phyloP scores from a whole-genome alignment of 2,113 vertebrate genomes.

The Cricetomys ansorgei region DNA sequence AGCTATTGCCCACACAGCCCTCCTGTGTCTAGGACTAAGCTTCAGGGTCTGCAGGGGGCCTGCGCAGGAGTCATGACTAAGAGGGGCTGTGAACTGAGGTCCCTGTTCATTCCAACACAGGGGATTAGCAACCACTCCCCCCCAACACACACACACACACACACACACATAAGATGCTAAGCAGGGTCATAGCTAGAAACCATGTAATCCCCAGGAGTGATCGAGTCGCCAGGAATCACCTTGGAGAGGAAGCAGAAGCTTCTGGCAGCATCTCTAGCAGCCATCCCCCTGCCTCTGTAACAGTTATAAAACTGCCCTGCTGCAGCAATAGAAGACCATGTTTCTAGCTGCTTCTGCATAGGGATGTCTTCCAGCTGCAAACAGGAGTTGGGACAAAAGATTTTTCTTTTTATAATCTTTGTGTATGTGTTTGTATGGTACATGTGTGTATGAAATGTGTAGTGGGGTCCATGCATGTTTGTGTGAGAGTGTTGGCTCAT shows the following conservation, averaged over 20 bases:
- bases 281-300: neutral
- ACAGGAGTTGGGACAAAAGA: neutral
- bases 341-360: neutral
- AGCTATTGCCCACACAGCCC: neutral
- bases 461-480: neutral
- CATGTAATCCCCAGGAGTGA: neutral
- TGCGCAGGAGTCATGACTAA: neutral
- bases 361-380: neutral
- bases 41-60: neutral
- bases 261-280: neutral
- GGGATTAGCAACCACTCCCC: fast-evolving
- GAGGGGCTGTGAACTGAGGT: neutral
- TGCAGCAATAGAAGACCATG: neutral
- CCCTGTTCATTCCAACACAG: neutral
- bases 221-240: neutral
- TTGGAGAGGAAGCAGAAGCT: neutral
- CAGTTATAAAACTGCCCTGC: neutral
- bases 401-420: neutral
- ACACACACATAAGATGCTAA: too few species aligned
- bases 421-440: neutral
- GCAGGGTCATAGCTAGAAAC: too few species aligned
- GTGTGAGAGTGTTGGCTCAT: neutral
- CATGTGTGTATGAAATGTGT: neutral
- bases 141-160: neutral
- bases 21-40: fast-evolving